These are phyloP conservation scores for Halyomorpha halys DNA, from an alignment of 1,140 invertebrate species.

Conservation along the genomic window DNA sequence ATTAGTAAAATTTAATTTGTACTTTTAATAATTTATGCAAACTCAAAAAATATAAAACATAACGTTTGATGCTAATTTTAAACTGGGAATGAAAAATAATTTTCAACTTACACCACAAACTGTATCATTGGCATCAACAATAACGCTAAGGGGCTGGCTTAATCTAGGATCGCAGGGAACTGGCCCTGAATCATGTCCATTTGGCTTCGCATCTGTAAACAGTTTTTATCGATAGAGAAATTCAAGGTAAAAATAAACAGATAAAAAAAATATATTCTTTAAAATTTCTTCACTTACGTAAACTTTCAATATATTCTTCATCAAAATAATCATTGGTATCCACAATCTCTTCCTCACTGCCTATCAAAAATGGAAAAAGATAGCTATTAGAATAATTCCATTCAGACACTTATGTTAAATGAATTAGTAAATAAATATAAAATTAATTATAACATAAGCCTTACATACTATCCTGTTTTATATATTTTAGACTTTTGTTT, in stretches of 20 bases:
- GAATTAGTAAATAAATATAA: too few species aligned
- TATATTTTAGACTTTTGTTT: too few species aligned
- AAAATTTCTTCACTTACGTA: conserved; percentile 27
- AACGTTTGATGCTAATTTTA: too few species aligned
- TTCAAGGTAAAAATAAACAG: not conserved
- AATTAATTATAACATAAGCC: too few species aligned
- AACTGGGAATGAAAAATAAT: too few species aligned
- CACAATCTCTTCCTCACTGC: conserved; percentile 19
- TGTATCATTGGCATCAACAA: not conserved
- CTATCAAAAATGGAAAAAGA: not conserved
- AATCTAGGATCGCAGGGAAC: not conserved
- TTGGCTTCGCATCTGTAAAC: not conserved
- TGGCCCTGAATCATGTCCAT: not conserved
- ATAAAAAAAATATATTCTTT: not conserved
- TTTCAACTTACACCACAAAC: not conserved
- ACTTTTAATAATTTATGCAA: too few species aligned
- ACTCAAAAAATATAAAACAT: too few species aligned
- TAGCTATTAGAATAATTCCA: too few species aligned
- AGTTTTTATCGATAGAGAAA: not conserved
- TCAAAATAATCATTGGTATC: conserved; percentile 27
- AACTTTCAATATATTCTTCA: conserved; percentile 29
- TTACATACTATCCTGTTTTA: too few species aligned
- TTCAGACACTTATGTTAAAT: too few species aligned
- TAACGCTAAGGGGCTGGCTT: not conserved
- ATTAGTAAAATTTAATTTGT: too few species aligned